Evolutionary conservation across 2,797 vertebrate species (phyloP).

Genomic region (Oceanodroma leucorhoa): DNA sequence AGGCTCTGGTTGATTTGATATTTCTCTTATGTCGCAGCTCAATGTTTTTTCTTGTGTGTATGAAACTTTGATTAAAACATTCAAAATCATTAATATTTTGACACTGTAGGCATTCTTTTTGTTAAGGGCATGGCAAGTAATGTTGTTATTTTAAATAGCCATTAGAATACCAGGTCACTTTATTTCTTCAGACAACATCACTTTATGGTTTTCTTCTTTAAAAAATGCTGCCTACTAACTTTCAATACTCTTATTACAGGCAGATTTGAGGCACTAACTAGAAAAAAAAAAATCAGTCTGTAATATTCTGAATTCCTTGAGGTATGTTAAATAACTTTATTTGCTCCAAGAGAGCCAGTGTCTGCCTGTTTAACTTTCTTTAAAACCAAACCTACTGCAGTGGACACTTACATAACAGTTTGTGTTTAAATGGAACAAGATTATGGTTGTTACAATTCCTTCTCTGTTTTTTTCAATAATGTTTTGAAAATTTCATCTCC

Average conservation of each 20-base stretch:
- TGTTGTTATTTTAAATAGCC: background rate
- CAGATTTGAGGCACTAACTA: background rate
- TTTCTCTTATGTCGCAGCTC: background rate
- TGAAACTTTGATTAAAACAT: background rate
- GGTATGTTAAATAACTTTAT: background rate
- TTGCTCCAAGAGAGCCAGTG: background rate
- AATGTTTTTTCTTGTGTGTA: background rate
- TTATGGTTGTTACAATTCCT: background rate
- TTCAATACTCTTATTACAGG: background rate
- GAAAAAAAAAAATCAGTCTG: background rate
- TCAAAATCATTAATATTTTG: background rate
- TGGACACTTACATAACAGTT: background rate
- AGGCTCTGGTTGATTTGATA: background rate
- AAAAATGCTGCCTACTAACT: background rate
- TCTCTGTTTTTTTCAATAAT: background rate
- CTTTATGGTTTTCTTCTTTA: background rate
- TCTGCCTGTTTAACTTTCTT: background rate
- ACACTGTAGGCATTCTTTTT: background rate
- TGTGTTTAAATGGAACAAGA: conserved; percentile 3
- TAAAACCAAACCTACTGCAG: background rate
- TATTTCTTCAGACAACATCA: background rate
- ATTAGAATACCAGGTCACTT: background rate
- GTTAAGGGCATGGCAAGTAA: background rate
- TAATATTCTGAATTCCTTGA: background rate
- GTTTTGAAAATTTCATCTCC: background rate